A percentile compares a stretch with the other conserved stretches of the same genome.
Conservation (phyloP, 2,797 vertebrate genomes). For the Xenentodon cancila region DNA sequence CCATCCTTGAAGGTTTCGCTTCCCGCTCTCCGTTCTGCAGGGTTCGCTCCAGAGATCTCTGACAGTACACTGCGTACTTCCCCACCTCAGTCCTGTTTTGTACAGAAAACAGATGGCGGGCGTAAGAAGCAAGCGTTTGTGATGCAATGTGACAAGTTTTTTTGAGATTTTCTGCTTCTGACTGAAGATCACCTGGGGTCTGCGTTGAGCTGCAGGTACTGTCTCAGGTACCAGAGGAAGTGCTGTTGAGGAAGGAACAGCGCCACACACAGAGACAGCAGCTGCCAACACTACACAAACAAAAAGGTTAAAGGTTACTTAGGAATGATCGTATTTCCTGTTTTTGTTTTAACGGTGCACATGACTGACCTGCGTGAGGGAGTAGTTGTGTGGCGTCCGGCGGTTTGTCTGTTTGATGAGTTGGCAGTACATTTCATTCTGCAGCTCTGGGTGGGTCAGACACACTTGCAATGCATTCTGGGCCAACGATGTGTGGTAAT, state of each 20-base stretch:
- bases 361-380: constrained; percentile 88
- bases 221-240: constrained; percentile 94
- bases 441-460: constrained; percentile 91
- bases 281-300: constrained; percentile 91
- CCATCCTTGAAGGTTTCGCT: constrained; percentile 94
- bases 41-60: constrained; percentile 90
- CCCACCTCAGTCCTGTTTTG: constrained; percentile 89
- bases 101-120: too few relatives aligned
- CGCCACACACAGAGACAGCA: constrained; percentile 93
- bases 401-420: constrained; percentile 92
- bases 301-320: not conserved
- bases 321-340: not conserved
- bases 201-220: constrained; percentile 90
- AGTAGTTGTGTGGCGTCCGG: constrained; percentile 87
- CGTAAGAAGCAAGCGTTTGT: too few relatives aligned
- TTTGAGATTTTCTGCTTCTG: too few relatives aligned
- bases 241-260: constrained; percentile 96
- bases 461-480: constrained; percentile 96
- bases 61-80: constrained; percentile 95
- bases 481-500: constrained; percentile 95
- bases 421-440: constrained; percentile 97
- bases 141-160: too few relatives aligned
- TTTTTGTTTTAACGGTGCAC: not conserved
- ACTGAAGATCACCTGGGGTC: constrained; percentile 86
- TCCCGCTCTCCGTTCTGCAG: constrained; percentile 91